Conservation (phyloP, 2,888 invertebrate species). For the Quadroppia sp. region DNA sequence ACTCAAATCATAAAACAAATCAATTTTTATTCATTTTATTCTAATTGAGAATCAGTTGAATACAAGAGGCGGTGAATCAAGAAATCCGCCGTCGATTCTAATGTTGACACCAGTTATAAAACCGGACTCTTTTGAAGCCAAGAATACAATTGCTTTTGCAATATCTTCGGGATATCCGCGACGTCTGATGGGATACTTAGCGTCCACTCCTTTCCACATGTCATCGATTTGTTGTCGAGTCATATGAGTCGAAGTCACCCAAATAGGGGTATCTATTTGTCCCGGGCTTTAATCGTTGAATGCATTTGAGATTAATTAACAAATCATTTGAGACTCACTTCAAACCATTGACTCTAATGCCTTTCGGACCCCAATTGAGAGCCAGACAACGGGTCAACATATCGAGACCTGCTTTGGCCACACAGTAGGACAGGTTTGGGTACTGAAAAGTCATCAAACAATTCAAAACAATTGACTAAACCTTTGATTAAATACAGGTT, state of each 20-base stretch:
- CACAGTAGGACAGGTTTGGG: background rate
- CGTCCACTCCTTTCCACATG: constrained; percentile 3
- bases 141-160: constrained; percentile 5
- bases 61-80: background rate
- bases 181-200: background rate
- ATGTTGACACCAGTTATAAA: background rate
- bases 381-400: constrained; percentile 13
- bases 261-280: constrained; percentile 15
- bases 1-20: too few relatives aligned
- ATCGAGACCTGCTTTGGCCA: constrained; percentile 9
- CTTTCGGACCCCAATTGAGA: background rate
- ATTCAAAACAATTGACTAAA: background rate
- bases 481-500: background rate
- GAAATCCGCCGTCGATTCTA: constrained; percentile 9
- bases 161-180: background rate
- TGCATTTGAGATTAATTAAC: background rate
- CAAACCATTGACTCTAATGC: background rate
- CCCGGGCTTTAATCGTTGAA: background rate
- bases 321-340: background rate
- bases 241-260: background rate
- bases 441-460: background rate
- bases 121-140: background rate
- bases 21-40: background rate
- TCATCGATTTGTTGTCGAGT: background rate
- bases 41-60: background rate